Evolutionary conservation across 2,113 vertebrate genomes (phyloP), one percentile per base, ranked within the genome.

Genomic region (Mesoclemmys tuberculata): DNA sequence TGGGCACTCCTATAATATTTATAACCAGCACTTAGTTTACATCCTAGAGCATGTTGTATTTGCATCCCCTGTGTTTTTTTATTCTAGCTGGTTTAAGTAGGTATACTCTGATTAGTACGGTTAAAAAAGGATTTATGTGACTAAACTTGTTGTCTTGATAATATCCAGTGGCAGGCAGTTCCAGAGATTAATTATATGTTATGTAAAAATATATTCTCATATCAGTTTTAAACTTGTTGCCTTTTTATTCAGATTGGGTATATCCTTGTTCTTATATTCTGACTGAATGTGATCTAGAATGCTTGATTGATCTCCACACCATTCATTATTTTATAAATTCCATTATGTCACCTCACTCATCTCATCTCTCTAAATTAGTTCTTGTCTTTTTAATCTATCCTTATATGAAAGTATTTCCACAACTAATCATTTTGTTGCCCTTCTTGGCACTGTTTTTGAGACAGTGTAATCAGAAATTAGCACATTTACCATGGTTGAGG

Each of bases 361-460:
- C 22, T 26, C 56, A 56, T n/a, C 35, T 71, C 35, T 41, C 68
- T 74, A 41, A 41, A 41, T 41, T 19, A 92, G 88, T 82, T 52
- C 5, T 89, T 5, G 0, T 16, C 90, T 81, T 82, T 22, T 51
- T 80, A 51, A 80, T 80, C 10, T 79, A 51, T 94, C 21, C 3
- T 92, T 91, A 87, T 14, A 75, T 27, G 31, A 68, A 93, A 90
- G 24, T 13, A 83, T 86, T 95, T 92, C n/a, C 24, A 83, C 54
- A 84, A 21, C 56, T 64, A 88, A 91, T 84, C 87, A 81, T 38
- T 96, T 93, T 71, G 31, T 78, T 83, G 1, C 10, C 92, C 48
- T 5, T 48, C 80, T 87, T 80, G 38, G 92, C 77, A 61, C 22
- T 80, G 2, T 78, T 88, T 82, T 88, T 87, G 79, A 91, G 88